Conservation (phyloP, 2,888 invertebrate genomes). For the Girardia tigrina region DNA sequence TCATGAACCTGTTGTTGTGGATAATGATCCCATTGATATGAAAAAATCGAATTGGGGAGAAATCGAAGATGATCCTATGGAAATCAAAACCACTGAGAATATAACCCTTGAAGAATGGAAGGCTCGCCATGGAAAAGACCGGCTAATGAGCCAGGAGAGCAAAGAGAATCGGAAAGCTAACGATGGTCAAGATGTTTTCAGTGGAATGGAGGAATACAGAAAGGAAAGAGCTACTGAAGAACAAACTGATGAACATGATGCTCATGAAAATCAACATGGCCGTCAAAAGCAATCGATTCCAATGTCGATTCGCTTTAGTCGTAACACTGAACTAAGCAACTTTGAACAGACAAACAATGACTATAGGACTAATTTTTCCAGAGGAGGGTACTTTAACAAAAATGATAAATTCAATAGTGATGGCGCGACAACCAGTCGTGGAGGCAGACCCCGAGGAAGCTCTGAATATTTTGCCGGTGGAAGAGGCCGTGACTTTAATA, state of each 20-base stretch:
- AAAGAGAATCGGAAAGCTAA: not conserved
- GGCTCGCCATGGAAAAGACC: not conserved
- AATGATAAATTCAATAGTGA: not conserved
- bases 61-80: constrained; percentile 12
- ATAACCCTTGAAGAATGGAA: not conserved
- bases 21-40: not conserved
- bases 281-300: constrained; percentile 5
- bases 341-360: not conserved
- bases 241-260: not conserved
- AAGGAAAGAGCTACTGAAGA: not conserved
- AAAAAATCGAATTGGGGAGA: constrained; percentile 10
- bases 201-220: constrained; percentile 19
- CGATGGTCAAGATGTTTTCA: constrained; percentile 14
- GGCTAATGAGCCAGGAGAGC: not conserved
- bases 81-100: not conserved
- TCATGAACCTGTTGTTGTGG: not conserved
- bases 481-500: not conserved
- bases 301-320: not conserved
- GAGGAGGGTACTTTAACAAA: not conserved
- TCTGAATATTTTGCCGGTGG: not conserved
- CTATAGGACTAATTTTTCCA: not conserved
- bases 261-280: not conserved
- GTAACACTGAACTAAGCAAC: not conserved
- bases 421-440: not conserved
- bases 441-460: not conserved